Conservation (phyloP, 2,888 invertebrate species). For the Taenaris catops region DNA sequence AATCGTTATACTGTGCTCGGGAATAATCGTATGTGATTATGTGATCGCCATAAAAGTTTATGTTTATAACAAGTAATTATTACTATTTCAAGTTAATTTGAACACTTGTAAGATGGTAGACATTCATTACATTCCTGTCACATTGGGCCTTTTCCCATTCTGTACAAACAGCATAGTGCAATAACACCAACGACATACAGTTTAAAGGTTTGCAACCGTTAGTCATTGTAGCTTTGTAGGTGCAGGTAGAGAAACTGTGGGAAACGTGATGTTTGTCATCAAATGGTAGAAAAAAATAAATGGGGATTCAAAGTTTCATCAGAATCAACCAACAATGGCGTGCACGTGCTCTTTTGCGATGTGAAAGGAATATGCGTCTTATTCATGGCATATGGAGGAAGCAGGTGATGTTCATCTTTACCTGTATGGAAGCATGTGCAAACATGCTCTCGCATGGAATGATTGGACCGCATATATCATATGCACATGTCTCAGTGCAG, state of each 20-base stretch:
- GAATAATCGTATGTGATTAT: too few relatives aligned
- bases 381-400: slow-evolving; percentile 20
- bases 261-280: slow-evolving; percentile 30
- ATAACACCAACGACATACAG: not conserved
- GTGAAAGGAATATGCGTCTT: slow-evolving; percentile 18
- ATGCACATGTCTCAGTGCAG: too few relatives aligned
- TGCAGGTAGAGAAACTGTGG: slow-evolving; percentile 51
- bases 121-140: not conserved
- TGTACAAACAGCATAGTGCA: not conserved
- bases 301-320: slow-evolving; percentile 27
- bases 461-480: too few relatives aligned
- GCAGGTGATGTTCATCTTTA: slow-evolving; percentile 20
- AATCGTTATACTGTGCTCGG: too few relatives aligned
- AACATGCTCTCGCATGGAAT: too few relatives aligned
- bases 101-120: too few relatives aligned
- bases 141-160: not conserved
- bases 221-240: slow-evolving; percentile 3
- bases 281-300: slow-evolving; percentile 25
- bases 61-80: too few relatives aligned
- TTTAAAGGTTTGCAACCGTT: not conserved
- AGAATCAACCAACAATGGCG: slow-evolving; percentile 20
- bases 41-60: too few relatives aligned
- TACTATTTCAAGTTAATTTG: too few relatives aligned
- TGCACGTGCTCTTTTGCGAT: slow-evolving; percentile 28
- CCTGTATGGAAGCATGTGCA: too few relatives aligned